A percentile compares a stretch with the other conserved stretches of the same genome.
phyloP scores from a whole-genome alignment of 2,797 vertebrate genomes.

The Centropyge bicolor region DNA sequence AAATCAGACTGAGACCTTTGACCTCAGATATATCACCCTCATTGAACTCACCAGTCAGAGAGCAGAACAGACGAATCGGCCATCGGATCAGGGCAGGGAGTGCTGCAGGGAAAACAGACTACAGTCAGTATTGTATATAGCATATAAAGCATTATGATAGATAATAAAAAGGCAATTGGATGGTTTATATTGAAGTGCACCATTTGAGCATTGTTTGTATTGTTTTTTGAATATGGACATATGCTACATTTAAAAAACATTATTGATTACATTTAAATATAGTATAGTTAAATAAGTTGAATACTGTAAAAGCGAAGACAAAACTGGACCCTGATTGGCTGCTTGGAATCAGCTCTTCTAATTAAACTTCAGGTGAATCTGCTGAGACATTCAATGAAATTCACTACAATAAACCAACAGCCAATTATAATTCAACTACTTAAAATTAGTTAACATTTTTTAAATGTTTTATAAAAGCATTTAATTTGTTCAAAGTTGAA shows the following conservation, averaged over 20 bases:
- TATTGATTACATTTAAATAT: neutral
- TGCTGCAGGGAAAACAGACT: slow-evolving; percentile 55
- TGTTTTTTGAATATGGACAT: neutral
- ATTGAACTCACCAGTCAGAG: slow-evolving; percentile 76
- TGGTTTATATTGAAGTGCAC: neutral
- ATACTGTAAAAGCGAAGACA: neutral
- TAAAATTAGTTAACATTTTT: too few relatives aligned
- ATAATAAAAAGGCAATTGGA: neutral
- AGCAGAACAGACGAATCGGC: slow-evolving; percentile 80
- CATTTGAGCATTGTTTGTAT: neutral
- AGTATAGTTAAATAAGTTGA: neutral
- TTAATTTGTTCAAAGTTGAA: too few relatives aligned
- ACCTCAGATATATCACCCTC: neutral
- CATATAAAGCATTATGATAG: neutral
- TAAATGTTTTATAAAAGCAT: too few relatives aligned
- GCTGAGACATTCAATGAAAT: too few relatives aligned
- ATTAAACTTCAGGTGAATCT: neutral
- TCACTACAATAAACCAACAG: neutral
- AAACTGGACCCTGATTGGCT: neutral
- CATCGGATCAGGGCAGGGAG: slow-evolving; percentile 80
- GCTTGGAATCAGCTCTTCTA: neutral
- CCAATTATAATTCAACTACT: neutral
- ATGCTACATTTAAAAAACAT: neutral
- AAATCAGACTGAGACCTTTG: slow-evolving; percentile 4
- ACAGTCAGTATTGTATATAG: neutral